phyloP scores from a whole-genome alignment of 35 echinoderm and acorn worm species.

The Amphiura filiformis region DNA sequence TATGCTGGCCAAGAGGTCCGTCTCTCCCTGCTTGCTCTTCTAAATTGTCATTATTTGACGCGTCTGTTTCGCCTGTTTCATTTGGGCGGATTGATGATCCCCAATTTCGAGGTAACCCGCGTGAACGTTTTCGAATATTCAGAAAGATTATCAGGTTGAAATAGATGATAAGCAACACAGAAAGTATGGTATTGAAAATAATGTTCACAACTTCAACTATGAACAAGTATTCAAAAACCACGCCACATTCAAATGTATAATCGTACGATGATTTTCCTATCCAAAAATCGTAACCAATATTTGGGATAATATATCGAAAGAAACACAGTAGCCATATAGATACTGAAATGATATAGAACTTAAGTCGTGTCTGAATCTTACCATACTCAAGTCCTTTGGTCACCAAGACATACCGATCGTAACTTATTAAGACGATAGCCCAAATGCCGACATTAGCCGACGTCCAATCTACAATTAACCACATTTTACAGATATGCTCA shows the following conservation, averaged over 20 bases:
- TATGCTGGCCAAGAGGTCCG: too few species aligned
- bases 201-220: background rate
- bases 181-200: background rate
- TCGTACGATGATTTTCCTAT: background rate
- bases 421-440: background rate
- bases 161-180: background rate
- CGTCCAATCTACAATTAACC: background rate
- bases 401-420: background rate
- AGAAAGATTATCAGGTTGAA: background rate
- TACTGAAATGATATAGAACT: background rate
- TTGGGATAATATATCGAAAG: background rate
- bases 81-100: background rate
- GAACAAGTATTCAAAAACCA: background rate
- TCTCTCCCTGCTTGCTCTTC: background rate
- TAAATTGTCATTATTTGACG: background rate
- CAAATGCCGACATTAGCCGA: background rate
- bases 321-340: background rate
- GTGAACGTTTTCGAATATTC: background rate
- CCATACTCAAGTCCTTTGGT: background rate
- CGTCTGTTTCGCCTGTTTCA: background rate
- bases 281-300: background rate
- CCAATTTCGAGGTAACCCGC: background rate
- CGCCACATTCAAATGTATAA: background rate
- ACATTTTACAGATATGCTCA: background rate
- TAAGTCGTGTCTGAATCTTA: background rate